Evolutionary conservation across 2,797 vertebrate genomes (phyloP).

Genomic region (Leptodactylus fallax): DNA sequence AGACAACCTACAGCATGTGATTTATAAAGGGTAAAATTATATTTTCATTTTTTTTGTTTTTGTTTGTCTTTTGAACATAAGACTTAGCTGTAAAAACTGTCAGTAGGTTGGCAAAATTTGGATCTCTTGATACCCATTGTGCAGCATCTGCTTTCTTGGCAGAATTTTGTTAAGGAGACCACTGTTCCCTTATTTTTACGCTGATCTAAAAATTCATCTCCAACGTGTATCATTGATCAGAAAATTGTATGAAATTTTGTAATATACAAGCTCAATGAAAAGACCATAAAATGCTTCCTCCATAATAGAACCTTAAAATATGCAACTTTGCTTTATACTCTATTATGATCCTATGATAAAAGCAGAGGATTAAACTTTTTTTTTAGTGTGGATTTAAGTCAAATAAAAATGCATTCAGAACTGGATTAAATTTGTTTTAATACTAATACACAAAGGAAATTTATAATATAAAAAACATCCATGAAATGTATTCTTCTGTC

Average conservation of each 20-base stretch:
- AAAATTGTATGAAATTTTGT: not conserved
- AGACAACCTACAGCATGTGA: too few species aligned
- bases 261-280: not conserved
- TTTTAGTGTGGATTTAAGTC: not conserved
- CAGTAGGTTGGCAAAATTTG: too few species aligned
- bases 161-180: slow-evolving; percentile 16
- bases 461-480: not conserved
- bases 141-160: slow-evolving; percentile 30
- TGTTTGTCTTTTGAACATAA: too few species aligned
- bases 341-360: not conserved
- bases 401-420: not conserved
- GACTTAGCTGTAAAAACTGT: not conserved
- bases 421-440: not conserved
- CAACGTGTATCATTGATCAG: not conserved
- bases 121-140: not conserved
- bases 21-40: too few species aligned
- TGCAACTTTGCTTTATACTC: not conserved
- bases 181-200: not conserved
- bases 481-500: not conserved
- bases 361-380: not conserved
- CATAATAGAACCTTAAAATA: not conserved
- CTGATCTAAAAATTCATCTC: slow-evolving; percentile 30
- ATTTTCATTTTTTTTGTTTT: too few species aligned
- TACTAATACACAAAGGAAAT: not conserved
- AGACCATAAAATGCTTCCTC: not conserved